Conservation (phyloP, 2,888 invertebrate genomes). For the Tuberolachnus salignus region DNA sequence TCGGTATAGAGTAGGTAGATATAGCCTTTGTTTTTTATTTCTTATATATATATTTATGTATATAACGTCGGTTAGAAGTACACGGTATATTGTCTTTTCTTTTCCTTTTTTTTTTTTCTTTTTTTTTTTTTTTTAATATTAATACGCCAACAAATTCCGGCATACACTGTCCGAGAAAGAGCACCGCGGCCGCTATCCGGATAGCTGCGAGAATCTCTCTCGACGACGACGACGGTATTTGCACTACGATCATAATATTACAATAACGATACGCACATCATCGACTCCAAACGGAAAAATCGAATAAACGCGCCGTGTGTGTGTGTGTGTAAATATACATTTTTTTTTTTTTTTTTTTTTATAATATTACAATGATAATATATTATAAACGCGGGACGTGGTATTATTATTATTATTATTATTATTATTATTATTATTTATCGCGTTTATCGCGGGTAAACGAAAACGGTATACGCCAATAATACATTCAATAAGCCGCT, state of each 20-base stretch:
- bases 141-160: background rate
- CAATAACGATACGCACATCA: too few relatives aligned
- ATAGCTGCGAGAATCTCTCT: background rate
- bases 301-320: background rate
- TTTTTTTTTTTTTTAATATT: too few relatives aligned
- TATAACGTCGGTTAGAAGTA: too few relatives aligned
- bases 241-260: too few relatives aligned
- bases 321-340: too few relatives aligned
- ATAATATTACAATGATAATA: too few relatives aligned
- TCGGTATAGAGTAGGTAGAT: background rate
- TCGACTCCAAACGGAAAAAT: background rate
- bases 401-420: conserved; percentile 12
- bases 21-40: too few relatives aligned
- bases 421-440: conserved; percentile 14
- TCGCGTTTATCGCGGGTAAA: background rate
- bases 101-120: too few relatives aligned
- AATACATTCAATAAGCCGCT: conserved; percentile 46
- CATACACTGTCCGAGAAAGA: too few relatives aligned
- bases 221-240: background rate
- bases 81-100: too few relatives aligned
- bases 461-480: conserved; percentile 33
- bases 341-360: too few relatives aligned
- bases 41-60: too few relatives aligned
- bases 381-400: background rate
- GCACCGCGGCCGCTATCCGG: background rate